Evolutionary conservation across 2,888 invertebrate genomes (phyloP), one percentile per base, ranked within the genome.

Genomic region (Rotaria sp.): DNA sequence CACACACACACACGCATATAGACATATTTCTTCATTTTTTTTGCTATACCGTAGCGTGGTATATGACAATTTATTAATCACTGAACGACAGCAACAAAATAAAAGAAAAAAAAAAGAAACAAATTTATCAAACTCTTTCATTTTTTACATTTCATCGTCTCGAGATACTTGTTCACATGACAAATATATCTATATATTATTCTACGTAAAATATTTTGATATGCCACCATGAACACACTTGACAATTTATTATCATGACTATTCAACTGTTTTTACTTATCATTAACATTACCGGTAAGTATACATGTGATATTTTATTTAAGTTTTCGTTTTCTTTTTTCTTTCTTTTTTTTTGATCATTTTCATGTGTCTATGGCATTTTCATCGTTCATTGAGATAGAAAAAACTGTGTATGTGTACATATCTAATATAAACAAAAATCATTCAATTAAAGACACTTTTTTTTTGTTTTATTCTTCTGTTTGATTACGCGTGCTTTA

Each of bases 11-110:
- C 67, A 38, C 67, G 8, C 26, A 67, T 38, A 30, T 21, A 67
- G 21, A 21, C 67, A 67, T 67, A 35, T 67, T 38, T 67, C 38
- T 38, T 38, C 38, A 38, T 35, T 35, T 67, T 67, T 35, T 35
- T 67, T 67, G 38, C 35, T 35, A 21, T 67, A 35, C 35, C 35
- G 21, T 67, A 67, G 67, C 67, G 67, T 67, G 67, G 67, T 18
- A 67, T 67, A 67, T 35, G 67, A 35, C 67, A 67, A 67, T 67
- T 67, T 67, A 35, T 67, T 67, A 67, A 67, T 67, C 67, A 67
- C 2, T 21, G 35, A 21, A 67, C 67, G 30, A 67, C 67, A 67
- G 35, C 7, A 67, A 35, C 67, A 67, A 35, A 30, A 67, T 67
- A 38, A 67, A 67, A 26, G n/a, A 57, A 11, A n/a, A n/a, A n/a